Base-by-base conservation (phyloP, 2,888 invertebrate genomes). In the Brachylomia viminalis region DNA sequence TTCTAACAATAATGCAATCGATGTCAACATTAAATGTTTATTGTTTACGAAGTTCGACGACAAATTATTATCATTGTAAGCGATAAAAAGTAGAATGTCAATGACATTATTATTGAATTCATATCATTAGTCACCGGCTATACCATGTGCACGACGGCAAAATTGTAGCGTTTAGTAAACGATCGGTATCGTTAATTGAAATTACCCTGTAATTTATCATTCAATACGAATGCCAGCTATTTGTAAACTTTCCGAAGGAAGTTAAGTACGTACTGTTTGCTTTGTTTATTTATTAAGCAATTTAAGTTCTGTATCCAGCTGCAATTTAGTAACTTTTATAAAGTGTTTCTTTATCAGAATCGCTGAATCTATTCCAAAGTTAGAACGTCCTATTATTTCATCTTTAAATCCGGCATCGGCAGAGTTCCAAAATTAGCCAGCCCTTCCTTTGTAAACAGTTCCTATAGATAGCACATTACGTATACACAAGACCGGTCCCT, bases 341-440 rank as follows among this genome's bases (percentile, higher is more conserved):
- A 27, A 42, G 20, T 81, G 10, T 68, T 82, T 66, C 42, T 45
- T 47, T 42, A 38, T 61, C 11, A 30, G 42, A 64, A 70, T 56
- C 30, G 33, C 54, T 64, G 15, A 67, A 62, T 67, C 30, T 61
- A 70, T 74, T 73, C 69, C 30, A 56, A 42, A 47, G 58, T 27
- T n/a, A 23, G 42, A 56, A n/a, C 33, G 64, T 54, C 54, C 65
- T 69, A 59, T 69, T 65, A 65, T 42, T 49, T 65, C 54, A 80
- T 56, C 42, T 80, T 82, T 83, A 80, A 79, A 83, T 72, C 20
- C 42, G 58, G 62, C 72, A 27, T 56, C 69, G 82, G 70, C 83
- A 56, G 52, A 17, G 80, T 62, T 84, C 84, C 62, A 68, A 84
- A 75, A 75, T 84, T 82, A 80, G 56, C 56, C 6, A 75, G 75